Percentiles rank a stretch among this genome's conserved stretches.
Evolutionary conservation across 2,113 vertebrate genomes (phyloP).

Genomic region (Ictidomys tridecemlineatus): DNA sequence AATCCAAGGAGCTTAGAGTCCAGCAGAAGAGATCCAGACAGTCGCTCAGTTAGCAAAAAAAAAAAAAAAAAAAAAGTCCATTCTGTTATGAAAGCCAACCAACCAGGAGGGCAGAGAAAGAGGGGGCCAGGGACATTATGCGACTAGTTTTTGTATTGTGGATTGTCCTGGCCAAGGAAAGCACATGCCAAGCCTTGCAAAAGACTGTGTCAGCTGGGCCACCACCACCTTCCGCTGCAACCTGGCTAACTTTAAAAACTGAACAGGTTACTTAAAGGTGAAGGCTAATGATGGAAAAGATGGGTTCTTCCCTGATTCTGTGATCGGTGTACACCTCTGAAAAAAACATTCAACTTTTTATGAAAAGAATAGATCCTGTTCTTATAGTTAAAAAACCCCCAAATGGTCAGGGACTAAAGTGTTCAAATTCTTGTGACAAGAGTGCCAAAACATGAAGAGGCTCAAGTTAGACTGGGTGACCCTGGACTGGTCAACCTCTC

Average conservation of each 20-base stretch:
- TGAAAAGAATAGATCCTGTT: background rate
- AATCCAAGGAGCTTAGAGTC: conserved; percentile 37
- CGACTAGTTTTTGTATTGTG: background rate
- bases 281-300: conserved; percentile 53
- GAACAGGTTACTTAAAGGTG: conserved; percentile 73
- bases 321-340: background rate
- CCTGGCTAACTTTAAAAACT: conserved; percentile 68
- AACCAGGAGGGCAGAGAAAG: background rate
- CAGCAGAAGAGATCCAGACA: background rate
- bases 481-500: conserved; percentile 16
- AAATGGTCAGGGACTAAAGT: background rate
- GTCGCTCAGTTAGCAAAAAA: background rate
- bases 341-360: background rate
- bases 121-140: background rate
- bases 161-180: background rate
- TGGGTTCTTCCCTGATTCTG: conserved; percentile 55
- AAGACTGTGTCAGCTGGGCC: conserved; percentile 40
- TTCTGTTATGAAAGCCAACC: background rate
- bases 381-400: background rate
- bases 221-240: conserved; percentile 28
- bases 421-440: background rate
- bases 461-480: background rate
- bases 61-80: background rate
- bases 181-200: background rate
- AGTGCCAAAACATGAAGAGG: background rate